Conservation (phyloP, 2,797 vertebrate species). For the Fringilla coelebs region DNA sequence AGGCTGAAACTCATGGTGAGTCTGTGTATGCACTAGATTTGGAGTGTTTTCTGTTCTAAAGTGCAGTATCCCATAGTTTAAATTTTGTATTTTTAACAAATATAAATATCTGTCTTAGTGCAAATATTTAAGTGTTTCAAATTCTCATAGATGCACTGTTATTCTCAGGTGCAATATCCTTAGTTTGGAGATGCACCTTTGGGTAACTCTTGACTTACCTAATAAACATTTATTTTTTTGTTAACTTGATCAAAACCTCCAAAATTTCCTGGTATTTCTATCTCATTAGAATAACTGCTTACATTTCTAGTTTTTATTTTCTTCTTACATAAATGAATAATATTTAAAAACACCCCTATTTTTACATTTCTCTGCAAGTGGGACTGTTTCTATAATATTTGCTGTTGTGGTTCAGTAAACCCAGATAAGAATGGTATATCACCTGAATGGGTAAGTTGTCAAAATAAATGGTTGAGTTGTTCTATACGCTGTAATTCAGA, state of each 20-base stretch:
- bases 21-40: not conserved
- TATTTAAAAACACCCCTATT: not conserved
- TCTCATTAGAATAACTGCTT: not conserved
- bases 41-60: not conserved
- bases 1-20: not conserved
- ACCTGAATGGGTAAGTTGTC: not conserved
- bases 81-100: not conserved
- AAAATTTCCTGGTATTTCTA: not conserved
- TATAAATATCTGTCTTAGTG: not conserved
- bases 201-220: not conserved
- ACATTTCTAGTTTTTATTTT: not conserved
- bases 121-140: not conserved
- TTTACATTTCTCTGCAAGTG: not conserved
- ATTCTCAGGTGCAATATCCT: not conserved
- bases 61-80: not conserved
- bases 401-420: not conserved
- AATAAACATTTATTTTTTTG: not conserved
- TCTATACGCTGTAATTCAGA: not conserved
- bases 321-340: not conserved
- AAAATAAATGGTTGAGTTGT: not conserved
- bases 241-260: not conserved
- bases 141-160: not conserved
- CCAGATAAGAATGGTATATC: not conserved
- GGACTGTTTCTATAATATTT: not conserved
- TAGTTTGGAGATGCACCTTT: not conserved